Base-by-base conservation (phyloP, 1,140 invertebrate species). In the Nephotettix cincticeps region DNA sequence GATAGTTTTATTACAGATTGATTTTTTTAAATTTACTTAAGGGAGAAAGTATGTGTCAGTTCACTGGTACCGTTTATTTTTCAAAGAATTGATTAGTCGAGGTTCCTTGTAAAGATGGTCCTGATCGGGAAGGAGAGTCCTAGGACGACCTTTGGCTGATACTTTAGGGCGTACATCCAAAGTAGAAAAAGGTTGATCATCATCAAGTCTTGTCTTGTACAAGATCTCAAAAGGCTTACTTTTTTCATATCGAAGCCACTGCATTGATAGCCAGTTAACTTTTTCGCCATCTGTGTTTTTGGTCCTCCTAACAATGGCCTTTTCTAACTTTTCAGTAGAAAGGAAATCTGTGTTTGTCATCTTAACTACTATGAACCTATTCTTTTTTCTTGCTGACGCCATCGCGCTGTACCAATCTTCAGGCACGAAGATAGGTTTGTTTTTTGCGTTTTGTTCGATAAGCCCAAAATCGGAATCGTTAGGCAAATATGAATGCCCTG, bases 391-490 rank as follows among this genome's bases (percentile, higher is more conserved):
- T 2, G 64, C 40, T 19, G 32, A 43, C 29, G 28, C 28, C 28
- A 72, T 72, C 2, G 1, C n/a, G 0, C 56, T 21, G 28, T 66
- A 47, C 71, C 71, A 72, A 29, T 69, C 47, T 13, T 25, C 45
- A 36, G 47, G 71, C 1, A 69, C 21, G 43, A 69, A 72, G n/a
- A 72, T 69, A 1, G 43, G 14, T n/a, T 72, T 63, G 19, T 30
- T 29, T 54, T 61, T 58, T 11, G 70, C 23, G 4, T 40, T 21
- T n/a, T 51, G 1, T 23, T 69, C 67, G 14, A 69, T 69, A 19
- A 47, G 17, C 6, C 71, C 71, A 61, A 72, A 69, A 61, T 72
- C 71, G 21, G 71, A n/a, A 64, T 72, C 67, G 63, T 72, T 69
- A n/a, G 71, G 70, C 28, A 69, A 56, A 58, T 54, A 69, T 1